Evolutionary conservation across 1,140 invertebrate species (phyloP), one percentile per base, ranked within the genome.

Genomic region (Drosophila equinoxialis): DNA sequence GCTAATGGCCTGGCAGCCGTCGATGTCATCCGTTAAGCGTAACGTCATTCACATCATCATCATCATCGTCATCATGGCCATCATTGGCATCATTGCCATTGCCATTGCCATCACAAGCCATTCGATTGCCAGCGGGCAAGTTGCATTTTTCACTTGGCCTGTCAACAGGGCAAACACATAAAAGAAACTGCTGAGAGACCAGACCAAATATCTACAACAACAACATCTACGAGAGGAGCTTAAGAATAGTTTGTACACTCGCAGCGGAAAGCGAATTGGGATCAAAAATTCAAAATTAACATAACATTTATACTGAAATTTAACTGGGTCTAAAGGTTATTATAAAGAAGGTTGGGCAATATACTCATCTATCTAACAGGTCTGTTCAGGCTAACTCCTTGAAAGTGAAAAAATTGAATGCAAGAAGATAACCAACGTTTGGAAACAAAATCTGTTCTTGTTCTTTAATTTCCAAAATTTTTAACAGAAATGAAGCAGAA

Each of bases 91-190:
- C 66, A 51, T 73, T 66, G 20, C 54, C 72, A 63, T 57, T 68
- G 42, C n/a, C 75, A 59, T 66, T 51, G 33, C 70, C 72, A 71
- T 68, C 66, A 55, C 73, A 66, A 65, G 79, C 68, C 78, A 77
- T 78, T 75, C 72, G 64, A 70, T 62, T 87, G 79, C 83, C 82
- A 39, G 70, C 76, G 76, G 81, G 68, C 83, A 69, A 83, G 76
- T 83, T 86, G 83, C 83, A 86, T 87, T 86, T 87, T 87, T 86
- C 79, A 86, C 79, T 87, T 79, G 76, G 70, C 76, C 45, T 86
- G 82, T 79, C 82, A 86, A 74, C 81, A 62, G 42, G 74, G 62
- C 73, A 67, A 59, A 62, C 58, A 68, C 82, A 85, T 85, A 77
- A 81, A 81, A 83, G 62, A 66, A 76, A 82, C 65, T 71, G 65